These are phyloP conservation scores for Rhagium mordax DNA, from an alignment of 2,888 invertebrate genomes.

Conservation along the genomic window DNA sequence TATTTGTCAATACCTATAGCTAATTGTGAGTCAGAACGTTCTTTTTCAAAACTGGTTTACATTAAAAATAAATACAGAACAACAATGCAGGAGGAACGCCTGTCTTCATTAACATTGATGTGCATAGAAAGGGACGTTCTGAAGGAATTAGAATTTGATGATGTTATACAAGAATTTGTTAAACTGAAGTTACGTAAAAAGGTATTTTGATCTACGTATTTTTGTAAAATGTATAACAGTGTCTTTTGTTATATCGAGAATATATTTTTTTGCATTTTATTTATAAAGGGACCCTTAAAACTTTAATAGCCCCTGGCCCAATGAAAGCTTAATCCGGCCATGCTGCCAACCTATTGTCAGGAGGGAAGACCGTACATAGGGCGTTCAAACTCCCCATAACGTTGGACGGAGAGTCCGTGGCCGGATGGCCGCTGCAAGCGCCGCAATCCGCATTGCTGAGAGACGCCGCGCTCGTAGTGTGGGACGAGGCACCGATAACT, in stretches of 20 bases:
- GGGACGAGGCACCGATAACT: no score
- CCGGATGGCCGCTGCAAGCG: no score
- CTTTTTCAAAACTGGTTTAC: conserved; percentile 4
- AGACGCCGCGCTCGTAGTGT: no score
- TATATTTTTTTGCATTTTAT: not conserved
- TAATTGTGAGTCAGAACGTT: conserved; percentile 7
- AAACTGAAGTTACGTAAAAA: not conserved
- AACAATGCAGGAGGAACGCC: not conserved
- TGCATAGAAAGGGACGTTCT: not conserved
- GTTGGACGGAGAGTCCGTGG: no score
- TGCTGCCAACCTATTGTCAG: no score
- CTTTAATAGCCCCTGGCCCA: not conserved
- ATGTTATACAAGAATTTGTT: conserved; percentile 1
- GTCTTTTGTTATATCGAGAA: not conserved
- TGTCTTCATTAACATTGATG: not conserved
- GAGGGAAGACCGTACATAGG: no score
- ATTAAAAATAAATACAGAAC: not conserved
- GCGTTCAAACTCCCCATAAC: no score
- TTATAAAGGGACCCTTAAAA: not conserved
- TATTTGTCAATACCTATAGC: conserved; percentile 1
- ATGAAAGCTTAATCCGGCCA: not conserved
- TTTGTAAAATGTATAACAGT: not conserved
- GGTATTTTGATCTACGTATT: no score
- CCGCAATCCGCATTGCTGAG: no score
- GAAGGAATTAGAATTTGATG: not conserved